Evolutionary conservation across 2,113 vertebrate genomes (phyloP).

Genomic region (Lethenteron reissneri): DNA sequence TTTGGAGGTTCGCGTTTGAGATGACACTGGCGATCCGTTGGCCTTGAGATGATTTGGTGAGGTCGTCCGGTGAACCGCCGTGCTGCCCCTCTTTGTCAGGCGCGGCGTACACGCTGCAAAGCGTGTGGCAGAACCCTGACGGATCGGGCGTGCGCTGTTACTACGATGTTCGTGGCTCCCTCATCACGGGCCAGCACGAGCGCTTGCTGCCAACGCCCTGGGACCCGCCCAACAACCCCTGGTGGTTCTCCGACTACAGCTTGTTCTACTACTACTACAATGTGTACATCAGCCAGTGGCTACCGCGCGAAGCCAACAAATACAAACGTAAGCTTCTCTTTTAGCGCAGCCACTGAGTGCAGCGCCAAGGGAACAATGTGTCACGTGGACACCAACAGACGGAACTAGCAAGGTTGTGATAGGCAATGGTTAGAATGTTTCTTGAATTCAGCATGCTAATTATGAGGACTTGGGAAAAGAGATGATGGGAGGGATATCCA

Average conservation of each 20-base stretch:
- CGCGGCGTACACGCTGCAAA: not conserved
- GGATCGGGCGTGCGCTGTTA: not conserved
- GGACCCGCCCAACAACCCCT: not conserved
- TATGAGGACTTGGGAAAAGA: too few relatives aligned
- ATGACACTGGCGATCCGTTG: not conserved
- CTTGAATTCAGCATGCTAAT: too few relatives aligned
- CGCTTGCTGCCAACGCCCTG: conserved; percentile 3
- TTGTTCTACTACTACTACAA: not conserved
- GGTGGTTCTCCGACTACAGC: not conserved
- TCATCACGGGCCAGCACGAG: not conserved
- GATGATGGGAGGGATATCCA: too few relatives aligned
- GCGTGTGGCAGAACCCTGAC: not conserved
- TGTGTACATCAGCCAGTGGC: not conserved
- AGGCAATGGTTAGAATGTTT: too few relatives aligned
- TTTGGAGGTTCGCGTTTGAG: not conserved
- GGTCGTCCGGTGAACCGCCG: not conserved
- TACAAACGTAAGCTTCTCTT: not conserved
- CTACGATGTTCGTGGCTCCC: not conserved
- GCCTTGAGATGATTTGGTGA: not conserved
- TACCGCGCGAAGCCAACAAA: not conserved
- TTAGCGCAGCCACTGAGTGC: not conserved
- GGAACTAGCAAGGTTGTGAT: too few relatives aligned
- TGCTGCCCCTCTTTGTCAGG: not conserved
- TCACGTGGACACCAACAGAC: too few relatives aligned
- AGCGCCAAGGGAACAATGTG: too few relatives aligned